phyloP scores from a whole-genome alignment of 2,797 vertebrate species.

The Sebastes taczanowskii region DNA sequence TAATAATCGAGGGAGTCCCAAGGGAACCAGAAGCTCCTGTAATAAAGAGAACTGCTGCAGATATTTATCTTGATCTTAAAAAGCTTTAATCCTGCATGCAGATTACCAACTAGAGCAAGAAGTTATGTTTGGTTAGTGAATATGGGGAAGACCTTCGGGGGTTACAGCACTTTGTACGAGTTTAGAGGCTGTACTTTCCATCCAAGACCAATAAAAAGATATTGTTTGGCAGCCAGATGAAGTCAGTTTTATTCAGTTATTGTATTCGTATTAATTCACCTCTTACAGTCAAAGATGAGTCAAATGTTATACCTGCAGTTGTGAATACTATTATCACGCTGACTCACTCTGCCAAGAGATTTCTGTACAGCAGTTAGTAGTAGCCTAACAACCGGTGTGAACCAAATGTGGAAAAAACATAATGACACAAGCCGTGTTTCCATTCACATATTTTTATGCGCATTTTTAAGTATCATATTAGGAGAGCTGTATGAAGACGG shows the following conservation, averaged over 20 bases:
- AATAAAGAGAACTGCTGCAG: slow-evolving; percentile 44
- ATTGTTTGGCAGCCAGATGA: neutral
- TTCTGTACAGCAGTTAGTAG: slow-evolving; percentile 1
- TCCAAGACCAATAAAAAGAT: neutral
- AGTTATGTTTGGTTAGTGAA: neutral
- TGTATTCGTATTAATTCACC: neutral
- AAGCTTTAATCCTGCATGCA: slow-evolving; percentile 28
- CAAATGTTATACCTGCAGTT: neutral
- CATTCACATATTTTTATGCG: no score
- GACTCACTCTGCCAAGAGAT: neutral
- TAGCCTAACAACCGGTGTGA: neutral
- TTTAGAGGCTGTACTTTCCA: neutral
- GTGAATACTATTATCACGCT: neutral
- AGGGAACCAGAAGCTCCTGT: slow-evolving; percentile 31
- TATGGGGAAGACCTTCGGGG: neutral
- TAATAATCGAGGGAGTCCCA: slow-evolving; percentile 58
- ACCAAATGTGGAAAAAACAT: neutral
- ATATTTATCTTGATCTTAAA: slow-evolving; percentile 57
- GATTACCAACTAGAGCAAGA: neutral
- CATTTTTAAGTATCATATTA: no score
- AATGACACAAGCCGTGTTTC: neutral
- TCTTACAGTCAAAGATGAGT: neutral
- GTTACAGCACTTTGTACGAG: neutral
- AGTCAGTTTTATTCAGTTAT: neutral
- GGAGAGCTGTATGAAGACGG: no score